phyloP scores from a whole-genome alignment of 2,888 invertebrate species.

The Drosophila flavopinicola region DNA sequence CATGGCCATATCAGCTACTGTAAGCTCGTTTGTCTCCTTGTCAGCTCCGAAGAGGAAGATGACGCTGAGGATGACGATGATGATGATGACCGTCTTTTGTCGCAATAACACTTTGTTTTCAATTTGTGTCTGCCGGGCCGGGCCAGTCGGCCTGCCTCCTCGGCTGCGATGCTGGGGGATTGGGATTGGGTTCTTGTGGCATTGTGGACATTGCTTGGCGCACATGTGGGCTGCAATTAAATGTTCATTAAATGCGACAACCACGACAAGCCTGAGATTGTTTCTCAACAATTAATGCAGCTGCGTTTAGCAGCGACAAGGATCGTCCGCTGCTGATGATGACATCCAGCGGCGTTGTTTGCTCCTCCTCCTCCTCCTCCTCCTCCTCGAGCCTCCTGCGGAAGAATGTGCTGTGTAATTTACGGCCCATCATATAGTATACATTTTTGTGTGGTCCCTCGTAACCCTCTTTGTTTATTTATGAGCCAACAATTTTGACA shows the following conservation, averaged over 20 bases:
- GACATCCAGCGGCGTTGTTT: conserved; percentile 56
- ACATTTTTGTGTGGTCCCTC: conserved; percentile 38
- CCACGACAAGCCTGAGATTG: conserved; percentile 60
- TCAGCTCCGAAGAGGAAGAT: conserved; percentile 16
- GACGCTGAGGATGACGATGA: conserved; percentile 5
- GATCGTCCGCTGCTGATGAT: conserved; percentile 61
- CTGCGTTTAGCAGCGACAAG: conserved; percentile 28
- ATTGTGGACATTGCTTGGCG: conserved; percentile 62
- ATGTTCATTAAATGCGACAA: conserved; percentile 77
- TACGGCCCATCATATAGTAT: conserved; percentile 37
- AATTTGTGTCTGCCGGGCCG: conserved; percentile 65
- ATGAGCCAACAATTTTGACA: conserved; percentile 69
- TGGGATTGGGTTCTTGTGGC: conserved; percentile 12
- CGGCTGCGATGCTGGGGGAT: not conserved
- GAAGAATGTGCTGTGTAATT: conserved; percentile 74
- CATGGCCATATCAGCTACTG: conserved; percentile 54
- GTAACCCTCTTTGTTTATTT: conserved; percentile 48
- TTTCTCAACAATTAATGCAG: conserved; percentile 65
- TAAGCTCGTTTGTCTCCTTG: conserved; percentile 51
- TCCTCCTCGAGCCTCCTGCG: not conserved
- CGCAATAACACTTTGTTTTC: conserved; percentile 68
- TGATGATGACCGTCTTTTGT: conserved; percentile 30
- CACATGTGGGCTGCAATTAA: conserved; percentile 74
- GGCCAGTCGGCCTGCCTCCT: not conserved
- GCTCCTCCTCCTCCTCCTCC: no score